phyloP scores from a whole-genome alignment of 2,113 vertebrate genomes.

The Deroptyus accipitrinus region DNA sequence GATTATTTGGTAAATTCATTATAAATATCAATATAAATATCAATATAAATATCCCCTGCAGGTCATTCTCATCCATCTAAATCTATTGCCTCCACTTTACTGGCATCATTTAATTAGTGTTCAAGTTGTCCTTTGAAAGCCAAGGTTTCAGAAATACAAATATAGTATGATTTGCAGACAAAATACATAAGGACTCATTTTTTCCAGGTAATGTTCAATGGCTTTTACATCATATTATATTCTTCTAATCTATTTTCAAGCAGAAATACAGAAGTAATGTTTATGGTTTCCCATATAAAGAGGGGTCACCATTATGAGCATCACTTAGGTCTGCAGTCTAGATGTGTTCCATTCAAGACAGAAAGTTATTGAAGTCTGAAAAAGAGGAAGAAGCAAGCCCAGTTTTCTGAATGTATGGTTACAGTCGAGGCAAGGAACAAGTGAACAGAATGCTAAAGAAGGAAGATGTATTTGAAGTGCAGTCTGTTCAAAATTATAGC shows the following conservation, averaged over 20 bases:
- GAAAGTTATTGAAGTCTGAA: not conserved
- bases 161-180: not conserved
- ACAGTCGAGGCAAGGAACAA: not conserved
- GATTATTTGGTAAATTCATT: not conserved
- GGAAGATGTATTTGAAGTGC: not conserved
- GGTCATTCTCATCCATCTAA: not conserved
- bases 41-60: not conserved
- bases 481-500: not conserved
- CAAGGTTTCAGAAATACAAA: not conserved
- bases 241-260: not conserved
- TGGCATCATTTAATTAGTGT: not conserved
- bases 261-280: not conserved
- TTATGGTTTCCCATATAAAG: not conserved
- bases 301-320: not conserved
- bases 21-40: no score
- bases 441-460: not conserved
- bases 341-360: not conserved
- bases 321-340: not conserved
- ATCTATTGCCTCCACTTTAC: not conserved
- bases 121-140: conserved; percentile 1
- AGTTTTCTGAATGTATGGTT: not conserved
- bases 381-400: not conserved
- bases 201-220: not conserved
- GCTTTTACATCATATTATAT: not conserved
- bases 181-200: conserved; percentile 18